Evolutionary conservation across 2,888 invertebrate genomes (phyloP).

Genomic region (Acanthosepion esculentum): DNA sequence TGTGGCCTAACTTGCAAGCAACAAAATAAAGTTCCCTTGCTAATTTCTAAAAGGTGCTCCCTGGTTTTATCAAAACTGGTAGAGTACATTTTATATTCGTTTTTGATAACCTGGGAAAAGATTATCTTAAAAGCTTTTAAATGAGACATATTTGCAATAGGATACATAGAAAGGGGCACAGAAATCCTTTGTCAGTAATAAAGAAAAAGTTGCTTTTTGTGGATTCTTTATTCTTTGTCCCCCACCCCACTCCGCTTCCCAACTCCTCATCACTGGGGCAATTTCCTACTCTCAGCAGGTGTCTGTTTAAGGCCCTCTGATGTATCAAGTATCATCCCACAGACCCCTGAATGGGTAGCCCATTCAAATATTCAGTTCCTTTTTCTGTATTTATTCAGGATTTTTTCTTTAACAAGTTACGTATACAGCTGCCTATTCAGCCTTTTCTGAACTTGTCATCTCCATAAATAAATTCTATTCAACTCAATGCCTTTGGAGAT

Average conservation of each 20-base stretch:
- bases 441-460: neutral
- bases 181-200: neutral
- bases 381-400: neutral
- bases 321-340: neutral
- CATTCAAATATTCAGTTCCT: neutral
- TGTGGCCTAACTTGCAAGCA: no score
- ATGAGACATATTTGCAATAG: neutral
- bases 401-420: neutral
- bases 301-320: neutral
- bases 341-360: neutral
- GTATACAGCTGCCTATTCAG: neutral
- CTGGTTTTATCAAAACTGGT: no score
- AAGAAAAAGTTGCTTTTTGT: neutral
- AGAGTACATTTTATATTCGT: no score
- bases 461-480: neutral
- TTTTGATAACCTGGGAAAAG: neutral
- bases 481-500: neutral
- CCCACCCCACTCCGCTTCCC: no score
- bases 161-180: neutral
- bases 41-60: no score
- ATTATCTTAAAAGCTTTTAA: constrained; percentile 7
- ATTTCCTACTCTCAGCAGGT: neutral
- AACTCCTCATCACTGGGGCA: neutral
- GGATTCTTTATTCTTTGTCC: neutral
- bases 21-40: no score